These are phyloP conservation scores for Cynocephalus volans DNA, from an alignment of 2,113 vertebrate species.

Conservation along the genomic window DNA sequence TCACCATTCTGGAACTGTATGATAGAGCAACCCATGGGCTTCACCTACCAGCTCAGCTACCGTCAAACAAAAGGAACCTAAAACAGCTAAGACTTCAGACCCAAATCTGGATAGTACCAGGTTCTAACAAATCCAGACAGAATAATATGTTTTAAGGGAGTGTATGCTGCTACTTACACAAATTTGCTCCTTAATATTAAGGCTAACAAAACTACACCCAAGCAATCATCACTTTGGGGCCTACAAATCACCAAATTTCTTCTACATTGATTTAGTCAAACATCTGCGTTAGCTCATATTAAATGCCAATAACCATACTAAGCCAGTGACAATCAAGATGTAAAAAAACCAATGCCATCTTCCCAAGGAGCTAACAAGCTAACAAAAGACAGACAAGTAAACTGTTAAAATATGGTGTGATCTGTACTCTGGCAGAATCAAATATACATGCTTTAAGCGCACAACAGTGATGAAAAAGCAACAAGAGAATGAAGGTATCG, in stretches of 20 bases:
- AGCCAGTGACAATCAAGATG: neutral
- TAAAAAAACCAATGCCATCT: conserved; percentile 9
- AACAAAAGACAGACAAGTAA: neutral
- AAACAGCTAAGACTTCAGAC: neutral
- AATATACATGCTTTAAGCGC: neutral
- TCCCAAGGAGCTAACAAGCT: conserved; percentile 15
- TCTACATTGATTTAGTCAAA: neutral
- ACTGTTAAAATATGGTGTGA: neutral
- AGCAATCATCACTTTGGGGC: neutral
- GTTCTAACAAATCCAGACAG: neutral
- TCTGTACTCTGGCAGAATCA: neutral
- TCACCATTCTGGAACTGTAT: neutral
- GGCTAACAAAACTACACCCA: neutral
- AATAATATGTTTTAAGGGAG: neutral
- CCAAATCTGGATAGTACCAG: neutral
- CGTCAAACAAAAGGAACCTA: neutral
- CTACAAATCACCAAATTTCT: conserved; percentile 10
- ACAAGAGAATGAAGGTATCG: neutral
- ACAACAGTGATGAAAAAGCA: neutral
- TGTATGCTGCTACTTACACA: neutral
- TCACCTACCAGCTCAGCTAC: neutral
- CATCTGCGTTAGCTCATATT: neutral
- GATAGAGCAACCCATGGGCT: neutral
- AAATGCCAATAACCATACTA: neutral
- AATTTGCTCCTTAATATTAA: conserved; percentile 49